A percentile compares a stretch with the other conserved stretches of the same genome.
Conservation (phyloP, 2,113 vertebrate genomes). For the Dromiciops gliroides region DNA sequence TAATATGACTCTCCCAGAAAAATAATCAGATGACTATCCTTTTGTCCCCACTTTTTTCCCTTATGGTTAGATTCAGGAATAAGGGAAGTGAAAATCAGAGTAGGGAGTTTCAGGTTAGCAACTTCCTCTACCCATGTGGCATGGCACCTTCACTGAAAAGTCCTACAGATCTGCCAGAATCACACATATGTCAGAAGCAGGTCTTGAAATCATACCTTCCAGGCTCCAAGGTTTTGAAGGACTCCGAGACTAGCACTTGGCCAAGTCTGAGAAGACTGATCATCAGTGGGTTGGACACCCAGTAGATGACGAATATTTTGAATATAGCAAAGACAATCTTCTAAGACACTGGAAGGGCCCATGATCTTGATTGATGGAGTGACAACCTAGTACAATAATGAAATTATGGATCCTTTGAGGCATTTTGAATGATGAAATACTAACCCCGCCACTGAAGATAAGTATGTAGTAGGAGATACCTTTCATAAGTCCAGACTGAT, state of each 20-base stretch:
- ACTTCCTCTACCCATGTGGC: neutral
- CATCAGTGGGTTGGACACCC: neutral
- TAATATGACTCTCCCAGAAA: neutral
- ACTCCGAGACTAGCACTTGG: neutral
- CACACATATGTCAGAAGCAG: neutral
- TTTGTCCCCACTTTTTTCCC: no score
- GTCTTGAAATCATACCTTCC: neutral
- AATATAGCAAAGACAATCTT: neutral
- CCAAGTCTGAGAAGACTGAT: neutral
- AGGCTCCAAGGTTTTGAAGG: neutral
- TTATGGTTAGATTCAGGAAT: neutral
- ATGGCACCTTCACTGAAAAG: neutral
- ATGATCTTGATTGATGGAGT: neutral
- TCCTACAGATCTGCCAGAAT: neutral
- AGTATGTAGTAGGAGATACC: neutral
- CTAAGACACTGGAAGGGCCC: neutral
- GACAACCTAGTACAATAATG: neutral
- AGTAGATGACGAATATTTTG: neutral
- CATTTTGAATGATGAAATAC: constrained; percentile 12
- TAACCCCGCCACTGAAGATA: constrained; percentile 7
- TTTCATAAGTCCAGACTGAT: neutral
- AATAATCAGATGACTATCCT: neutral
- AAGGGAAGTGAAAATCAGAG: neutral
- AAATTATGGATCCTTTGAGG: neutral
- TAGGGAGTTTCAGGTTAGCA: neutral